Percentiles rank a stretch among this genome's conserved stretches.
Evolutionary conservation across 2,888 invertebrate genomes (phyloP).

Genomic region (Mesochorus sp.): DNA sequence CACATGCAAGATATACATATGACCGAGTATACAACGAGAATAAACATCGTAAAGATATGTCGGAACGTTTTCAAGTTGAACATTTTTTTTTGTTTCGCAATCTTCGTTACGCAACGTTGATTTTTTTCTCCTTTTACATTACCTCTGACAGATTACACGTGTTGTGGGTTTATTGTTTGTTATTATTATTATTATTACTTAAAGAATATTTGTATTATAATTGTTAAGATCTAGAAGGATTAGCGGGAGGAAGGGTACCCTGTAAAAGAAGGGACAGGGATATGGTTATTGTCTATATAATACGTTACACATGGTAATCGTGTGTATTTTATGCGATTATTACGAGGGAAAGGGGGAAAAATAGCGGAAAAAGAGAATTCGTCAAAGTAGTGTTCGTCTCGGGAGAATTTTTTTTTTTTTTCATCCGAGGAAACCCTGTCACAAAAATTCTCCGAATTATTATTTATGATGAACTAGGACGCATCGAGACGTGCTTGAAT

Average conservation of each 20-base stretch:
- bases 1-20: conserved; percentile 56
- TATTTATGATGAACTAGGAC: background rate
- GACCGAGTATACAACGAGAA: conserved; percentile 43
- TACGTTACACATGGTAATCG: conserved; percentile 65
- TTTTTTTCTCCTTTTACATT: conserved; percentile 11
- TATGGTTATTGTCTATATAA: conserved; percentile 74
- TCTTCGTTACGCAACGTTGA: conserved; percentile 9
- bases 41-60: conserved; percentile 54
- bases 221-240: conserved; percentile 55
- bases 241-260: conserved; percentile 64
- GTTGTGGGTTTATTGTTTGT: conserved; percentile 18
- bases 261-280: conserved; percentile 68
- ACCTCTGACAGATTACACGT: background rate
- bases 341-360: conserved; percentile 21
- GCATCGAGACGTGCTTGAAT: background rate
- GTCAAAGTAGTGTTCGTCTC: conserved; percentile 8
- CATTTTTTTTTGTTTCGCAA: conserved; percentile 12
- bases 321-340: conserved; percentile 48
- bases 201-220: conserved; percentile 35
- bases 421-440: conserved; percentile 41
- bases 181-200: conserved; percentile 22
- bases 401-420: background rate
- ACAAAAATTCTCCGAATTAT: conserved; percentile 12
- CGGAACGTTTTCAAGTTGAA: conserved; percentile 35
- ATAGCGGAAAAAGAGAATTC: conserved; percentile 3